Evolutionary conservation across 2,797 vertebrate genomes (phyloP), one percentile per base, ranked within the genome.

Genomic region (Rhinoraja longicauda): DNA sequence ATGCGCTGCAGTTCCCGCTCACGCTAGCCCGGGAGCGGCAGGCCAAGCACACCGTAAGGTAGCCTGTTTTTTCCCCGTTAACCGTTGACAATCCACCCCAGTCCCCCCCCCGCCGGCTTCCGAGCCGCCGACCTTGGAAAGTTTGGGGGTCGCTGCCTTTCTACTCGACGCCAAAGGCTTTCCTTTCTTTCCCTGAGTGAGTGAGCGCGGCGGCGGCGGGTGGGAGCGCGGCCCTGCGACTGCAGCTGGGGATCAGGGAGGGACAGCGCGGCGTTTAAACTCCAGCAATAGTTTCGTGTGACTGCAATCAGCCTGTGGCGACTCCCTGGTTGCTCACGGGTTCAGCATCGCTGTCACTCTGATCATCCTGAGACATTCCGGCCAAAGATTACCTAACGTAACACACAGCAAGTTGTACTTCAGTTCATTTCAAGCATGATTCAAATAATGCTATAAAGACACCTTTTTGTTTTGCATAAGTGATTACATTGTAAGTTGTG

Each of bases 1-100:
- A 97, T 97, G 96, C 88, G 92, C 97, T 94, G 91, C 95, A 95
- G 81, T 88, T 96, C 64, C 96, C 96, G 3, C 94, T 94, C 4
- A 86, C 94, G 13, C 93, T 95, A 59, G 93, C 93, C 93, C 94
- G 96, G 93, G 96, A 96, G 90, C 91, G 94, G 73, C 95, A 94
- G 84, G 93, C 94, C 0, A 95, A 93, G 90, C 96, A 88, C 94
- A 95, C 93, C 93, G 94, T 96, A 24, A 97, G 96, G 97, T 97
- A 95, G 94, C 94, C 93, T 13, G 77, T n/a, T 67, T 84, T 21
- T 67, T 17, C 10, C 64, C 64, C 64, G 9, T 45, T 45, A 45
- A 45, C 45, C 67, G 93, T 5, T 12, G 32, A 9, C 0, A 13
- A 0, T 13, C 72, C 0, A 72, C 21, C 1, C 4, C 21, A 67